These are phyloP conservation scores for Hylaeus anthracinus DNA, from an alignment of 1,140 invertebrate genomes.

Conservation along the genomic window DNA sequence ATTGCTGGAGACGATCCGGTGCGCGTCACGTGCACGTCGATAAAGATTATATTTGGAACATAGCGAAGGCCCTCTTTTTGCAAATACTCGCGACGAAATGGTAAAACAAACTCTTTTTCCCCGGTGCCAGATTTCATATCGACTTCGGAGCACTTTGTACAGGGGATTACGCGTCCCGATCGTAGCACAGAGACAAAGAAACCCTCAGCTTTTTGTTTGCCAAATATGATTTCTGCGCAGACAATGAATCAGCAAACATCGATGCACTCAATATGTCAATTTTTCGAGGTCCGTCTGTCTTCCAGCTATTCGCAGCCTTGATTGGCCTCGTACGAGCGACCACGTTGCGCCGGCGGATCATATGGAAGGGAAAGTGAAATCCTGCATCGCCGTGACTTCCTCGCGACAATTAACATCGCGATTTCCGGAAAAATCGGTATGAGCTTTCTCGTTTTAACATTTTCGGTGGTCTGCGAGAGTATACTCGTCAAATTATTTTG, in stretches of 20 bases:
- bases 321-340: constrained; percentile 3
- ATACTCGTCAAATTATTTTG: too few species aligned
- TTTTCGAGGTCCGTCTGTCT: constrained; percentile 21
- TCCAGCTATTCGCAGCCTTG: background rate
- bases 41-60: too few species aligned
- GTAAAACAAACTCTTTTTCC: background rate
- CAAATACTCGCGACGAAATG: background rate
- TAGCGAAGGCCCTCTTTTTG: background rate
- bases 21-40: too few species aligned
- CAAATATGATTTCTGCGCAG: constrained; percentile 43
- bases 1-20: too few species aligned
- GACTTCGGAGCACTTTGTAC: background rate
- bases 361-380: background rate
- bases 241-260: constrained; percentile 33
- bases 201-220: constrained; percentile 10
- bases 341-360: background rate
- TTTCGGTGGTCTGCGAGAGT: too few species aligned
- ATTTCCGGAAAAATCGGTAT: too few species aligned
- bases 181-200: constrained; percentile 21
- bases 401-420: background rate
- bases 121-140: background rate
- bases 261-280: constrained; percentile 33
- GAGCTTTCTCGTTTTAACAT: too few species aligned
- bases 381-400: background rate
- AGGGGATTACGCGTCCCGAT: background rate